phyloP scores from a whole-genome alignment of 2,888 invertebrate genomes.

The Patella depressa region DNA sequence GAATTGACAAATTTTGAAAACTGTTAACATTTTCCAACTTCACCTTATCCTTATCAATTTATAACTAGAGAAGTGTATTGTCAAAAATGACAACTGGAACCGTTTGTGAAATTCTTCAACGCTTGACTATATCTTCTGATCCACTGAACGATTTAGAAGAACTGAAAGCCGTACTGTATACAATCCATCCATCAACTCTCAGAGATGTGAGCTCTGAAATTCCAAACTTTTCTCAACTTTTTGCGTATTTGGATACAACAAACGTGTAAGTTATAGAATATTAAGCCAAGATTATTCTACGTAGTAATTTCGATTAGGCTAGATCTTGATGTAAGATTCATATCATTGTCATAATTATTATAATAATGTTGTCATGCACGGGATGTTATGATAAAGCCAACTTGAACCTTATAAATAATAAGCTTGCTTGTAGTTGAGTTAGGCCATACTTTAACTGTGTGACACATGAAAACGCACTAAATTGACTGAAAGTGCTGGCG shows the following conservation, averaged over 20 bases:
- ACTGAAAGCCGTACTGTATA: slow-evolving; percentile 51
- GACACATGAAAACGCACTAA: too few species aligned
- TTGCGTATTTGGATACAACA: slow-evolving; percentile 56
- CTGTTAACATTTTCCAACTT: neutral
- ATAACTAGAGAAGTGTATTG: neutral
- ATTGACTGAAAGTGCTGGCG: too few species aligned
- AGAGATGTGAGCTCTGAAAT: slow-evolving; percentile 49
- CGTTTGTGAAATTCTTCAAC: slow-evolving; percentile 48
- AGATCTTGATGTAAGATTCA: slow-evolving; percentile 7
- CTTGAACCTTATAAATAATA: too few species aligned
- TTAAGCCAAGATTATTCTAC: too few species aligned
- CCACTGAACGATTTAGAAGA: slow-evolving; percentile 50
- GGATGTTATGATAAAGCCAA: too few species aligned
- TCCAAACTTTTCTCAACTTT: slow-evolving; percentile 50
- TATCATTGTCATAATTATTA: slow-evolving; percentile 1
- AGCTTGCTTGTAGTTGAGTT: too few species aligned
- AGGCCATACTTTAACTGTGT: too few species aligned
- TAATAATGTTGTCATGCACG: too few species aligned
- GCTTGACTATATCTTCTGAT: slow-evolving; percentile 47
- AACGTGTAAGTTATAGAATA: slow-evolving; percentile 44
- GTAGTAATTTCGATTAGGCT: too few species aligned
- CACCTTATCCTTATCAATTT: too few species aligned
- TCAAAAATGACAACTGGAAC: slow-evolving; percentile 25
- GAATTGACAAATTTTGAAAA: neutral
- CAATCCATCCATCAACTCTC: slow-evolving; percentile 42